Conservation (phyloP, 2,888 invertebrate genomes). For the Pterostichus madidus region DNA sequence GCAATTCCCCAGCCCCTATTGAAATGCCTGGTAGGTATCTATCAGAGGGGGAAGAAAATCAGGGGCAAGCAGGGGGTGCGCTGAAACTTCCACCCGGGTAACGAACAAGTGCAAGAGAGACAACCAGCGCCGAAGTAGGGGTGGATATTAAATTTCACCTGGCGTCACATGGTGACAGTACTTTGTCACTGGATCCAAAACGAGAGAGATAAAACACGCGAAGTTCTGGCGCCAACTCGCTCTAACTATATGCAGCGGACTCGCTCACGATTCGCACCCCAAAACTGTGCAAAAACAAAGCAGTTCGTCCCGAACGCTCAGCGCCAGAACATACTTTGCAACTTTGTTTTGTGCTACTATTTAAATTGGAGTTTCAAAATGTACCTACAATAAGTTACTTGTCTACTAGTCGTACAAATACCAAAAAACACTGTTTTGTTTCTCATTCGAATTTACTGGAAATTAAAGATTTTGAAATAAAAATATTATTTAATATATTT, state of each 20-base stretch:
- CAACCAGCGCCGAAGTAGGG: slow-evolving; percentile 68
- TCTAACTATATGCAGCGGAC: slow-evolving; percentile 63
- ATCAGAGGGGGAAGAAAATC: slow-evolving; percentile 56
- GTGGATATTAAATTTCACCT: slow-evolving; percentile 78
- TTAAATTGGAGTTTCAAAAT: slow-evolving; percentile 41
- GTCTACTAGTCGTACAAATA: no score
- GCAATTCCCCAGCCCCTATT: slow-evolving; percentile 33
- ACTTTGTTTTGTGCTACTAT: slow-evolving; percentile 43
- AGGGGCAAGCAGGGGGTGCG: neutral
- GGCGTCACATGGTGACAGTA: slow-evolving; percentile 77
- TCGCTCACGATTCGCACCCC: slow-evolving; percentile 57
- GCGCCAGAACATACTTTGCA: slow-evolving; percentile 49
- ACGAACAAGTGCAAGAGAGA: slow-evolving; percentile 30
- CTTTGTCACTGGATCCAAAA: slow-evolving; percentile 74
- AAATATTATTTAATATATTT: no score
- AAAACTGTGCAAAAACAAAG: slow-evolving; percentile 60
- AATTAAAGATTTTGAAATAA: no score
- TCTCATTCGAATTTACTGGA: no score
- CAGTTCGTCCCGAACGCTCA: slow-evolving; percentile 38
- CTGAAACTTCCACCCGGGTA: slow-evolving; percentile 19
- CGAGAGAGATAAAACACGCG: slow-evolving; percentile 63
- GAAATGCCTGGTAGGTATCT: slow-evolving; percentile 55
- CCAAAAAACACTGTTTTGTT: no score
- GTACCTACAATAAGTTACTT: neutral
- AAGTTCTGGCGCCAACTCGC: slow-evolving; percentile 43